Evolutionary conservation across 2,888 invertebrate genomes (phyloP).

Genomic region (Hipparchia semele): DNA sequence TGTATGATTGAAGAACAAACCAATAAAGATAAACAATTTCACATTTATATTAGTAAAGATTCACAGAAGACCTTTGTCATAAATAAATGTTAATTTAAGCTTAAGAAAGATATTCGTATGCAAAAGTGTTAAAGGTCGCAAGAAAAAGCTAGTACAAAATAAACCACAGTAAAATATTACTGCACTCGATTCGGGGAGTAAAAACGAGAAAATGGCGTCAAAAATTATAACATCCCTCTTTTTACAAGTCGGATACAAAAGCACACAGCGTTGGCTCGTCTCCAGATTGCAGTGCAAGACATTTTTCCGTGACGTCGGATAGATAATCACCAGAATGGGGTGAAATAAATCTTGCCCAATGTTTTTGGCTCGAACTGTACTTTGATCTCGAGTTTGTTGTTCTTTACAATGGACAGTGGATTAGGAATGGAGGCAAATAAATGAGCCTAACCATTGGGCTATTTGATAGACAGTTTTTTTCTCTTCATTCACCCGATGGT

Average conservation of each 20-base stretch:
- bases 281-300: constrained; percentile 26
- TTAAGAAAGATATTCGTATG: too few relatives aligned
- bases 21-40: too few relatives aligned
- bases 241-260: constrained; percentile 12
- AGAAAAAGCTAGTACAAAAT: not conserved
- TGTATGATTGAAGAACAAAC: too few relatives aligned
- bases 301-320: constrained; percentile 29
- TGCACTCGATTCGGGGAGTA: not conserved
- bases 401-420: constrained; percentile 23
- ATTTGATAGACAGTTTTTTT: too few relatives aligned
- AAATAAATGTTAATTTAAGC: too few relatives aligned
- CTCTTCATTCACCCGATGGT: too few relatives aligned
- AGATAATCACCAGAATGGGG: constrained; percentile 30
- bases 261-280: constrained; percentile 14
- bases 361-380: constrained; percentile 31
- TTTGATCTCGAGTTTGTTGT: constrained; percentile 25
- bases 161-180: not conserved
- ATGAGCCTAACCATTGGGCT: not conserved
- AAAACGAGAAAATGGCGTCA: constrained; percentile 2
- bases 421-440: constrained; percentile 6
- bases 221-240: constrained; percentile 8
- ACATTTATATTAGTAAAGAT: too few relatives aligned
- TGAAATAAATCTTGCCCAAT: constrained; percentile 30
- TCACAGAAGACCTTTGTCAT: too few relatives aligned
- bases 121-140: too few relatives aligned